phyloP scores from a whole-genome alignment of 1,140 invertebrate species.

The Holotrichia oblita region DNA sequence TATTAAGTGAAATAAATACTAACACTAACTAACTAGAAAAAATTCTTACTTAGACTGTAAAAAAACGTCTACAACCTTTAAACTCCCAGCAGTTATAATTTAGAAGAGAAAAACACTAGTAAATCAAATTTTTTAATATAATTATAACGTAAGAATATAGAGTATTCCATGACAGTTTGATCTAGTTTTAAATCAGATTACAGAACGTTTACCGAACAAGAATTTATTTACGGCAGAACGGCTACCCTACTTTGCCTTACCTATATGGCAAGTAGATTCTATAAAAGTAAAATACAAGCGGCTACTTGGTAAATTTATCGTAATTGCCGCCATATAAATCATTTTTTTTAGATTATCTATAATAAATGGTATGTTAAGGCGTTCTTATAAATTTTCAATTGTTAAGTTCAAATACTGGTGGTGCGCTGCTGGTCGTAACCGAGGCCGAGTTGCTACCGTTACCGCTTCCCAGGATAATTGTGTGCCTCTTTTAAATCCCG shows the following conservation, averaged over 20 bases:
- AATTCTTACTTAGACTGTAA: too few relatives aligned
- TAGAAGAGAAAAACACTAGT: too few relatives aligned
- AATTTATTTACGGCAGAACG: neutral
- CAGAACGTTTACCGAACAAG: neutral
- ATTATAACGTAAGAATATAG: too few relatives aligned
- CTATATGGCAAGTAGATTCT: neutral
- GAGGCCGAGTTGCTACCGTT: neutral
- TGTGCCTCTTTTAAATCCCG: conserved; percentile 27
- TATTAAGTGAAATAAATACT: too few relatives aligned
- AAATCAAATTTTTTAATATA: too few relatives aligned
- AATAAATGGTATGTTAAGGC: conserved; percentile 34
- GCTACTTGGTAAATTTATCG: conserved; percentile 28
- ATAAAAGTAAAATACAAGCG: conserved; percentile 26
- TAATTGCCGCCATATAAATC: conserved; percentile 22
- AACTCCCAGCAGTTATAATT: too few relatives aligned
- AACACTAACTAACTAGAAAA: too few relatives aligned
- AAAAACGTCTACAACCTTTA: too few relatives aligned
- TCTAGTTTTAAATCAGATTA: neutral
- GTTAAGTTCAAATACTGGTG: conserved; percentile 23
- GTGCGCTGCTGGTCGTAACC: neutral
- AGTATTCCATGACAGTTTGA: too few relatives aligned
- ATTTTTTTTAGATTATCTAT: conserved; percentile 34
- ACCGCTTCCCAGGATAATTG: neutral
- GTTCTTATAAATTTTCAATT: conserved; percentile 34
- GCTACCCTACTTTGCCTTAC: neutral